Evolutionary conservation across 35 echinoderm and acorn worm genomes (phyloP), one percentile per base, ranked within the genome.

Genomic region (Lytechinus variegatus): DNA sequence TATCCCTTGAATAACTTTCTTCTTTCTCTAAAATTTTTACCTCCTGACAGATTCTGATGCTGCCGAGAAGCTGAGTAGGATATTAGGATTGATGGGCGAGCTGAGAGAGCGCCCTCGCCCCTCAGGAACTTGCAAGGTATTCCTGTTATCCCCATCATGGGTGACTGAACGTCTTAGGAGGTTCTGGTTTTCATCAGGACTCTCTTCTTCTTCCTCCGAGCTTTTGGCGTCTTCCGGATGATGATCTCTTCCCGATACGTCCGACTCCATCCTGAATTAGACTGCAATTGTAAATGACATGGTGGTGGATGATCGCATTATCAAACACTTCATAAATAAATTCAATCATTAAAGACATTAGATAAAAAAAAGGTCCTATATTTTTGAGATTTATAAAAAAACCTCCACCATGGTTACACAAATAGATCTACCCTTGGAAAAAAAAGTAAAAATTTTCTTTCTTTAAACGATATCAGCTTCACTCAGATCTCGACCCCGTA

Each of bases 51-150:
- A 21, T 13, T 90, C 66, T 90, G 88, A 44, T 5, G 28, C 88
- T 90, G 28, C 88, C n/a, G 52, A 52, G 52, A 90, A 52, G 28
- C 28, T 90, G 28, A 52, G n/a, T 9, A 90, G 16, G 19, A 79
- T 54, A 54, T 90, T 21, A 9, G 88, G 29, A 33, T 5, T 90
- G 88, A 90, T 21, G 10, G 88, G 88, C 21, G 88, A 90, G 88
- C 88, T 90, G 88, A 52, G 28, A 54, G 88, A 90, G 12, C 88
- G 88, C 28, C 88, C 88, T 90, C 88, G 28, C 9, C 88, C 52
- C 16, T 90, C 88, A 8, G 88, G 88, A 54, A 90, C 88, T 54
- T 90, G 88, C 88, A 90, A 54, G 16, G 88, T 52, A 8, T 90
- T 90, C 88, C 52, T 90, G 10, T 10, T 7, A 54, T 54, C 88